Percentiles rank a stretch among this genome's conserved stretches.
Conservation (phyloP, 2,888 invertebrate species). For the Resseliella maxima region DNA sequence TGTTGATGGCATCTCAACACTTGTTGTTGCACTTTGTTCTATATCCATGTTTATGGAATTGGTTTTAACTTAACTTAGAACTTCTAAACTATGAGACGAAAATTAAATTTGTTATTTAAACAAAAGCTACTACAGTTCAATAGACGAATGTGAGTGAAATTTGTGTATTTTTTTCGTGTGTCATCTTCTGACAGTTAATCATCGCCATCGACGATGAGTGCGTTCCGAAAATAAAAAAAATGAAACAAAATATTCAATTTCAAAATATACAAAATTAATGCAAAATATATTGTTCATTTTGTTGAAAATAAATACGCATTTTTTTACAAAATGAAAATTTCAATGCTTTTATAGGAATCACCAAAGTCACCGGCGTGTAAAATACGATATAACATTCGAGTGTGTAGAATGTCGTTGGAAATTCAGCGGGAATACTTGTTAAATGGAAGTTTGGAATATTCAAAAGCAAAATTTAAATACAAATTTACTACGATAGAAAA, state of each 20-base stretch:
- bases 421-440: too few species aligned
- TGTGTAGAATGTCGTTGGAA: too few species aligned
- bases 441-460: too few species aligned
- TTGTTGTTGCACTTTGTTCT: not conserved
- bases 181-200: not conserved
- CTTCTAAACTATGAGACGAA: not conserved
- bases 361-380: too few species aligned
- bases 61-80: not conserved
- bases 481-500: too few species aligned
- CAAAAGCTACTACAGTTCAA: not conserved
- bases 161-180: not conserved
- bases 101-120: too few species aligned
- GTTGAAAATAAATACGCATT: not conserved
- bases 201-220: not conserved
- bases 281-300: not conserved
- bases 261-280: not conserved
- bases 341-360: too few species aligned
- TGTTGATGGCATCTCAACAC: not conserved
- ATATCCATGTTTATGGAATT: not conserved
- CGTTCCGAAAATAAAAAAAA: not conserved
- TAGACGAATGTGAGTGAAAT: not conserved
- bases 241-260: not conserved
- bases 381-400: too few species aligned
- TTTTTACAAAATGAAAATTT: not conserved
- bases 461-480: too few species aligned